Evolutionary conservation across 2,888 invertebrate species (phyloP).

Genomic region (Ametastegia equiseti): DNA sequence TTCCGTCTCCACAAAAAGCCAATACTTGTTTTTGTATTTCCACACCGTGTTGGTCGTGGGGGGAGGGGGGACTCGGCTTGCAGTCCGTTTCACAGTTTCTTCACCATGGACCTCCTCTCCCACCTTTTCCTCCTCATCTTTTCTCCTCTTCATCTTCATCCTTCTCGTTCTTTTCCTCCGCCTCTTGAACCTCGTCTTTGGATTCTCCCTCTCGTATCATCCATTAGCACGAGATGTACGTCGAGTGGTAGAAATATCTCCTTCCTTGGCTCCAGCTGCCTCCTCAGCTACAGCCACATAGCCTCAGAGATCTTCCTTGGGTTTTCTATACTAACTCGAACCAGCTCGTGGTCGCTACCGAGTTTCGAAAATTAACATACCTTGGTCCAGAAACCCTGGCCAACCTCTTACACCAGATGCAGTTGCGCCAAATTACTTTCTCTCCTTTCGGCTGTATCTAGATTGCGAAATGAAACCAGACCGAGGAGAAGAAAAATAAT

Average conservation of each 20-base stretch:
- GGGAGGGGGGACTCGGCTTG: slow-evolving; percentile 19
- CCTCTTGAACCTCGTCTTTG: slow-evolving; percentile 10
- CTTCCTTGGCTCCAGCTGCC: slow-evolving; percentile 35
- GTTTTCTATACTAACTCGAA: background rate
- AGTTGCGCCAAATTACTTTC: background rate
- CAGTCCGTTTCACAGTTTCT: slow-evolving; percentile 42
- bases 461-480: too few species aligned
- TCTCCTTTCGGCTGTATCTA: too few species aligned
- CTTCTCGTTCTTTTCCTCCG: background rate
- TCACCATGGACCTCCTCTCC: slow-evolving; percentile 32
- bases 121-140: slow-evolving; percentile 39
- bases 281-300: background rate
- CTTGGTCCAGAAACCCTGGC: slow-evolving; percentile 1
- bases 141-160: slow-evolving; percentile 47
- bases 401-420: background rate
- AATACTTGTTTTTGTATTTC: slow-evolving; percentile 41
- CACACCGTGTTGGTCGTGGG: slow-evolving; percentile 39
- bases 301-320: too few species aligned
- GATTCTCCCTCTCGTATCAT: slow-evolving; percentile 36
- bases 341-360: slow-evolving; percentile 19
- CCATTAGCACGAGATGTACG: slow-evolving; percentile 47
- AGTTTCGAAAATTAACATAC: slow-evolving; percentile 45
- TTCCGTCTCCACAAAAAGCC: slow-evolving; percentile 34
- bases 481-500: too few species aligned
- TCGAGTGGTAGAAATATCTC: slow-evolving; percentile 36